Percentiles rank a stretch among this genome's conserved stretches.
These are phyloP conservation scores for Corynorhinus townsendii DNA, from an alignment of 2,113 vertebrate species.

Conservation along the genomic window DNA sequence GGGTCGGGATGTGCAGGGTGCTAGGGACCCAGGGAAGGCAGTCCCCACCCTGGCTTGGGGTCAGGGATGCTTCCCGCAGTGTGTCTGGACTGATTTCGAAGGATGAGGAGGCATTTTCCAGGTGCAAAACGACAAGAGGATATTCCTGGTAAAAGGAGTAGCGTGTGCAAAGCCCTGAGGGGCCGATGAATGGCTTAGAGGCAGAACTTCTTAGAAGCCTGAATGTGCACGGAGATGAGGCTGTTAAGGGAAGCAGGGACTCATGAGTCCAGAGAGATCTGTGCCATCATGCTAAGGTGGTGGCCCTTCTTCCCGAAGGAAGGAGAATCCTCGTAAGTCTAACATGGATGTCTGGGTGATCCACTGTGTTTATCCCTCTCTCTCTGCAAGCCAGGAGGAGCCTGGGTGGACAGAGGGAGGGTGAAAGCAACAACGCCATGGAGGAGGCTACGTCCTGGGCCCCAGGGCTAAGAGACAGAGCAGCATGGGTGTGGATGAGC, in stretches of 20 bases:
- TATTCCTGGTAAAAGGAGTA: accelerated
- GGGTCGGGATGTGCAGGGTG: accelerated
- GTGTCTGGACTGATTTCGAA: neutral
- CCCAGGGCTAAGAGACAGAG: accelerated
- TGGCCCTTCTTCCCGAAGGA: neutral
- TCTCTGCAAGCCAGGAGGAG: neutral
- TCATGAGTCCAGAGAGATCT: neutral
- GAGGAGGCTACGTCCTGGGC: accelerated
- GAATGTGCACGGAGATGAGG: accelerated
- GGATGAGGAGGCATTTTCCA: neutral
- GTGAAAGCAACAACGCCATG: accelerated
- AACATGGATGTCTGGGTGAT: accelerated
- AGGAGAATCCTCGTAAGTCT: neutral
- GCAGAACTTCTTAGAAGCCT: accelerated
- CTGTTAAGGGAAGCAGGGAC: neutral
- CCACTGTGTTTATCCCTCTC: too few relatives aligned
- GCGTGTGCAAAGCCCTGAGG: accelerated
- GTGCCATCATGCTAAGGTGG: accelerated
- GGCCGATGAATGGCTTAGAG: accelerated
- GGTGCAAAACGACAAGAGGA: neutral
- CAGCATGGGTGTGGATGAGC: accelerated
- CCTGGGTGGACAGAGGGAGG: accelerated
- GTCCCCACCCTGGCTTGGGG: accelerated
- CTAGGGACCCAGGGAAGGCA: accelerated
- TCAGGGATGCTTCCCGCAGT: neutral